Conservation (phyloP, 2,113 vertebrate species). For the Paradisaea rubra region DNA sequence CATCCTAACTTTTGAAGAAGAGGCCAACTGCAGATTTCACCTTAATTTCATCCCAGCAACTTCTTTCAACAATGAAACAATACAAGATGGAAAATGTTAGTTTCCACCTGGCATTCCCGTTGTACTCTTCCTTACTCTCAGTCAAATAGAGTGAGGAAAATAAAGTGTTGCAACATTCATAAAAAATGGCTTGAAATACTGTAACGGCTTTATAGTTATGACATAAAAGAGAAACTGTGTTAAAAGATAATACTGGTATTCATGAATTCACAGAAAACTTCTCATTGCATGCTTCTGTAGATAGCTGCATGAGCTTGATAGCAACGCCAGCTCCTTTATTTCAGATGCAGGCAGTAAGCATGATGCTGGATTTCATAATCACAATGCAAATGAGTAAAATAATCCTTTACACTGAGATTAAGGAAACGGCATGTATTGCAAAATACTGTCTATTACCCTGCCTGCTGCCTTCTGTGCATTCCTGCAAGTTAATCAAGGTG, state of each 20-base stretch:
- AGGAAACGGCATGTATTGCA: background rate
- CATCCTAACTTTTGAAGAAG: background rate
- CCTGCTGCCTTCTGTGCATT: background rate
- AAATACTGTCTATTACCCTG: background rate
- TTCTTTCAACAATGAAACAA: background rate
- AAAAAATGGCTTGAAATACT: background rate
- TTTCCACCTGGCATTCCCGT: background rate
- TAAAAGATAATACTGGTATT: background rate
- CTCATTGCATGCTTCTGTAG: background rate
- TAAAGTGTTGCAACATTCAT: background rate
- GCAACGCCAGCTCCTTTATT: background rate
- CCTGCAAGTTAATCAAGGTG: slow-evolving; percentile 32
- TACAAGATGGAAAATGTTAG: background rate
- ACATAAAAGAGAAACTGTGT: background rate
- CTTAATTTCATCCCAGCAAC: background rate
- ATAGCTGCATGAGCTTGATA: background rate
- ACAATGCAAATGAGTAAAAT: background rate
- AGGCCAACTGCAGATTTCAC: background rate
- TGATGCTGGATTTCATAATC: background rate
- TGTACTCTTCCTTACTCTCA: background rate
- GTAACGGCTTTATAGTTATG: background rate
- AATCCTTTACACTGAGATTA: background rate
- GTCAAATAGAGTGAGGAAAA: background rate
- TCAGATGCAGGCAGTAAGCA: background rate
- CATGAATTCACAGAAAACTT: background rate